phyloP scores from a whole-genome alignment of 30 jellyfish, hydroid and myxozoan species.

The Aurelia coerulea region DNA sequence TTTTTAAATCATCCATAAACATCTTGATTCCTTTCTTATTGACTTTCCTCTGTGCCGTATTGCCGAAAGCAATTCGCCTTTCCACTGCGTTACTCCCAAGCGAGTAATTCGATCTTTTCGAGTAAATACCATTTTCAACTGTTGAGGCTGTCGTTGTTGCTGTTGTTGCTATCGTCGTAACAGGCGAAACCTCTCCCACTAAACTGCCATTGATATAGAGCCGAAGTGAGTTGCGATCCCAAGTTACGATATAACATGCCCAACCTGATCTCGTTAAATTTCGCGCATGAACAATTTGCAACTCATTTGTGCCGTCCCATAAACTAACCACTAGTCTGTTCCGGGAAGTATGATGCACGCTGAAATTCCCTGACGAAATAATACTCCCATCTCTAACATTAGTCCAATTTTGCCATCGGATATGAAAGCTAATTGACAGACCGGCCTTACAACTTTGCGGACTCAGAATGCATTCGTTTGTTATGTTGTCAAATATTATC shows the following conservation, averaged over 20 bases:
- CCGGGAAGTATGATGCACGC: neutral
- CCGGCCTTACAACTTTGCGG: conserved; percentile 48
- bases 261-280: conserved; percentile 14
- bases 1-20: conserved; percentile 41
- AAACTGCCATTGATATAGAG: conserved; percentile 8
- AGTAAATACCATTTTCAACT: conserved; percentile 4
- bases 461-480: conserved; percentile 16
- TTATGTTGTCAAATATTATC: conserved; percentile 18
- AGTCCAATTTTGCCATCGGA: conserved; percentile 19
- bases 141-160: neutral
- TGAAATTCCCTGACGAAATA: conserved; percentile 41
- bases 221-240: conserved; percentile 30
- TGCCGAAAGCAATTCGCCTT: conserved; percentile 33
- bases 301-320: conserved; percentile 46
- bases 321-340: conserved; percentile 15
- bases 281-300: conserved; percentile 27
- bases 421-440: conserved; percentile 18
- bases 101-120: neutral
- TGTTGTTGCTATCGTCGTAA: neutral
- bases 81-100: conserved; percentile 11
- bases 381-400: conserved; percentile 4
- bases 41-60: neutral
- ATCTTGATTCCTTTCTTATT: conserved; percentile 15
- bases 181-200: neutral
- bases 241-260: conserved; percentile 43